These are phyloP conservation scores for Pocillopora meandrina DNA, from an alignment of 92 coral and sea anemone genomes.

Conservation along the genomic window DNA sequence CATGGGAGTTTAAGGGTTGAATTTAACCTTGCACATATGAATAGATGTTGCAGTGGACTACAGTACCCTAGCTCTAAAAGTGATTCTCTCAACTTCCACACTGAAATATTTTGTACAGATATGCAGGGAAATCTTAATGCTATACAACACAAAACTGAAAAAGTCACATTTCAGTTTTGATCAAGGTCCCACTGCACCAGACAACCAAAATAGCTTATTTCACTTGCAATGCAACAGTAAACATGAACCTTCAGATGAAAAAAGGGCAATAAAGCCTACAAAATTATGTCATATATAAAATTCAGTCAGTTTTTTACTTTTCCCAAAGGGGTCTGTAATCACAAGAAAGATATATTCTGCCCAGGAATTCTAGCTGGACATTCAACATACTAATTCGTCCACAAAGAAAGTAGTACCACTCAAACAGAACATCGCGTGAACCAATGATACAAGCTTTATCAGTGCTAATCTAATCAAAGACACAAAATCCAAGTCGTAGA, in stretches of 20 bases:
- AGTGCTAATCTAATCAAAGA: not conserved
- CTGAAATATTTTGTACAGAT: not conserved
- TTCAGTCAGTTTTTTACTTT: not conserved
- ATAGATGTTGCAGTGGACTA: not conserved
- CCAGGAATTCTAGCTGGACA: not conserved
- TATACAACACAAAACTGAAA: conserved; percentile 3
- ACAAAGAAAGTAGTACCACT: not conserved
- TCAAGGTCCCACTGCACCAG: not conserved
- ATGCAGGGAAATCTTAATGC: no score
- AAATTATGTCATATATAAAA: not conserved
- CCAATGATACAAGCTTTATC: conserved; percentile 1
- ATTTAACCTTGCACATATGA: not conserved
- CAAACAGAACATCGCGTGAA: not conserved
- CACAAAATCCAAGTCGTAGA: not conserved
- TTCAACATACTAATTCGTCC: not conserved
- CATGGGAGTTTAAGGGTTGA: no score
- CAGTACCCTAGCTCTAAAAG: not conserved
- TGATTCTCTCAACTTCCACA: not conserved
- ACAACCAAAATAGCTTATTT: not conserved
- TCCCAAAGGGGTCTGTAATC: not conserved
- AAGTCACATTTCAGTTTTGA: conserved; percentile 21
- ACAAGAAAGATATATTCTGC: not conserved
- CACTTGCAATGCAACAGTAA: not conserved
- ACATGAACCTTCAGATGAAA: not conserved
- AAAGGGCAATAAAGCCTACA: conserved; percentile 12